Evolutionary conservation across 2,797 vertebrate species (phyloP).

Genomic region (Taenioides sp.): DNA sequence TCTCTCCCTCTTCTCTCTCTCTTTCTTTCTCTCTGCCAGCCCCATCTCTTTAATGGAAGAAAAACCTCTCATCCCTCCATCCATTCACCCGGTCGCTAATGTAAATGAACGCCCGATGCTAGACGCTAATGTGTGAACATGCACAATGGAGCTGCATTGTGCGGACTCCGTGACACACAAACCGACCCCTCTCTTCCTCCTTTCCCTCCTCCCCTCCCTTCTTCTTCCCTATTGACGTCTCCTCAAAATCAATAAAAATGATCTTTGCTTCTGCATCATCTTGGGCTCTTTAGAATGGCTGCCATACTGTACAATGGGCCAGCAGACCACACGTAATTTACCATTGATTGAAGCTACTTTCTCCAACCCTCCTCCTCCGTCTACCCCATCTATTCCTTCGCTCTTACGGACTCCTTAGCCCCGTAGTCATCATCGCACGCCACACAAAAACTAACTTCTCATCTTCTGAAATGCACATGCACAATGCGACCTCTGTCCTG

Average conservation of each 20-base stretch:
- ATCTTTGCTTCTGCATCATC: constrained; percentile 85
- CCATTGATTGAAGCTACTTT: constrained; percentile 85
- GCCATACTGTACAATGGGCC: constrained; percentile 88
- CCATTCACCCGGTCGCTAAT: constrained; percentile 66
- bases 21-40: constrained; percentile 25
- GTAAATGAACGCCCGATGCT: constrained; percentile 62
- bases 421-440: constrained; percentile 87
- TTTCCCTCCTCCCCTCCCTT: constrained; percentile 38
- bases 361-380: constrained; percentile 31
- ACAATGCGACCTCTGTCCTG: constrained; percentile 81
- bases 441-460: constrained; percentile 79
- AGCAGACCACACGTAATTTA: constrained; percentile 90
- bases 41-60: constrained; percentile 59
- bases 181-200: constrained; percentile 32
- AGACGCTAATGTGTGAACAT: constrained; percentile 64
- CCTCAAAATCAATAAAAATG: constrained; percentile 90
- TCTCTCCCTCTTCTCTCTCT: constrained; percentile 26
- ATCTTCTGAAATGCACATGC: constrained; percentile 87
- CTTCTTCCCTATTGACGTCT: constrained; percentile 66
- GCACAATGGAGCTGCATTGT: constrained; percentile 72
- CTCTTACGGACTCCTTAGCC: constrained; percentile 84
- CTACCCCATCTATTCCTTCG: constrained; percentile 26
- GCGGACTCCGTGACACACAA: constrained; percentile 69
- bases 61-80: constrained; percentile 47
- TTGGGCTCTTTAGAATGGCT: constrained; percentile 85